Conservation (phyloP, 2,797 vertebrate genomes). For the Parambassis ranga region DNA sequence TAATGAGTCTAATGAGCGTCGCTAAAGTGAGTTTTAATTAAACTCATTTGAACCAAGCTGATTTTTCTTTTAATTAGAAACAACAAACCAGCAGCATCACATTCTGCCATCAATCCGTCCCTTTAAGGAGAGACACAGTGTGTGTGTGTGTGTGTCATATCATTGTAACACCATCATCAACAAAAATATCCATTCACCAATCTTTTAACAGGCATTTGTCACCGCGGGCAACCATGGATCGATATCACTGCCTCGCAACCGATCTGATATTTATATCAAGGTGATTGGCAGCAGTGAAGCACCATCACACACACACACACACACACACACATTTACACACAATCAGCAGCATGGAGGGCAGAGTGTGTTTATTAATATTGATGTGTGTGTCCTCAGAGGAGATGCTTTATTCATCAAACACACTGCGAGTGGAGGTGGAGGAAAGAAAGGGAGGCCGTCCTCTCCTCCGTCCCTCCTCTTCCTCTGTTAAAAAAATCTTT, state of each 20-base stretch:
- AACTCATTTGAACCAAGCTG: conserved; percentile 29
- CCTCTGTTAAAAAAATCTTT: neutral
- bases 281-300: conserved; percentile 34
- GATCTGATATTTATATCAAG: conserved; percentile 52
- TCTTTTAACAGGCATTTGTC: conserved; percentile 17
- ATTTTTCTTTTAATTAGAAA: conserved; percentile 52
- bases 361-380: conserved; percentile 46
- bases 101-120: neutral
- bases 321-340: neutral
- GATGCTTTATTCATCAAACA: conserved; percentile 51
- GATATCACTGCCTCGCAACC: conserved; percentile 43
- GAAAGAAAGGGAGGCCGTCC: neutral
- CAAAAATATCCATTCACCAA: conserved; percentile 24
- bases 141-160: conserved; percentile 14
- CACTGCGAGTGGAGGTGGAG: neutral
- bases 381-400: conserved; percentile 9
- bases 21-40: conserved; percentile 29
- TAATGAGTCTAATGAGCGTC: conserved; percentile 1
- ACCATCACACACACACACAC: neutral
- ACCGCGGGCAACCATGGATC: conserved; percentile 41
- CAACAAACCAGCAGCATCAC: conserved; percentile 35
- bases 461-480: neutral
- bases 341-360: conserved; percentile 7
- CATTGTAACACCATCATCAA: conserved; percentile 19
- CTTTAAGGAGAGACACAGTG: conserved; percentile 8